phyloP scores from a whole-genome alignment of 92 coral and sea anemone genomes.

The Metridium senile region DNA sequence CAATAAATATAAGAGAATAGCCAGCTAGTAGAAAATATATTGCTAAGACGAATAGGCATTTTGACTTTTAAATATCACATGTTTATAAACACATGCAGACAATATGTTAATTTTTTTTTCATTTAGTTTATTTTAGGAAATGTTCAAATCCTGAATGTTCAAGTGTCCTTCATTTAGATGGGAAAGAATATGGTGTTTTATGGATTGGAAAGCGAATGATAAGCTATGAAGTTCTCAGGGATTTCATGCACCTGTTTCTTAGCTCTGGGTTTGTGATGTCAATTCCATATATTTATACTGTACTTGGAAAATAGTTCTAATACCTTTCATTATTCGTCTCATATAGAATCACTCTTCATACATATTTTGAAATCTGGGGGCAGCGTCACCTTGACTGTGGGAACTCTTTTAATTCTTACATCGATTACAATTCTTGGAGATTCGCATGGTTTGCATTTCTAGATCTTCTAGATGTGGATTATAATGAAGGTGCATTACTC shows the following conservation, averaged over 20 bases:
- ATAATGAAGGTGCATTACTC: too few species aligned
- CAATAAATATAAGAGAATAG: not conserved
- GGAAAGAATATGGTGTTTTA: slow-evolving; percentile 8
- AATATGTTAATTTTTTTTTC: too few species aligned
- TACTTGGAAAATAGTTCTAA: not conserved
- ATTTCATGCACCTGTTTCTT: slow-evolving; percentile 15
- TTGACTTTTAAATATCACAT: not conserved
- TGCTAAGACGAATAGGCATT: not conserved
- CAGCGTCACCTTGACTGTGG: slow-evolving; percentile 40
- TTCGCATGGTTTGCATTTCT: slow-evolving; percentile 62
- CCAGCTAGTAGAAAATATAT: not conserved
- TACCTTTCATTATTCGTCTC: not conserved
- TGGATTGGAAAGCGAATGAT: slow-evolving; percentile 9
- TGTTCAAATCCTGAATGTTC: slow-evolving; percentile 3
- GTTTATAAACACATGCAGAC: not conserved
- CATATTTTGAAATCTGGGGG: slow-evolving; percentile 54
- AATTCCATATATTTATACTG: too few species aligned
- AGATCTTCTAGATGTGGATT: slow-evolving; percentile 53
- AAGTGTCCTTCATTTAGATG: slow-evolving; percentile 4
- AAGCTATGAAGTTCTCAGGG: slow-evolving; percentile 15
- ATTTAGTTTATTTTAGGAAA: slow-evolving; percentile 1
- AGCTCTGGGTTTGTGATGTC: not conserved
- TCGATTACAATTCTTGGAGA: slow-evolving; percentile 56
- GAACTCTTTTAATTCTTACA: slow-evolving; percentile 14
- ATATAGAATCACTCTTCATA: slow-evolving; percentile 40